Evolutionary conservation across 2,113 vertebrate genomes (phyloP).

Genomic region (Nothoprocta pentlandii): DNA sequence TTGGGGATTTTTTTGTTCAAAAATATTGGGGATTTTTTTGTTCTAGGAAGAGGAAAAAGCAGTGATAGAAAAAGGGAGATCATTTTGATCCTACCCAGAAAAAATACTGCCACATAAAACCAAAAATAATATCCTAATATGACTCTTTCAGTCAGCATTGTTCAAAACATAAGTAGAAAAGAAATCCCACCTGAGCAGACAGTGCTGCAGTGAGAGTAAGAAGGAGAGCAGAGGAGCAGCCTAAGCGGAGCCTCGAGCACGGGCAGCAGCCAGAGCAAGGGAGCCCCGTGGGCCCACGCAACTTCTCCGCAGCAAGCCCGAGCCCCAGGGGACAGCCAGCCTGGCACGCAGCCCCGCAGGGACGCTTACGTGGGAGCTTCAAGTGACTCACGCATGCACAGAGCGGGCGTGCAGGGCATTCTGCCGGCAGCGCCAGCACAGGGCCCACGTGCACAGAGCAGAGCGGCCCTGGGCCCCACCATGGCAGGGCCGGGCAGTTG

Average conservation of each 20-base stretch:
- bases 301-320: rapidly evolving
- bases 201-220: not conserved
- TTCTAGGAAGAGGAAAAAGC: not conserved
- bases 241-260: rapidly evolving
- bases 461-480: rapidly evolving
- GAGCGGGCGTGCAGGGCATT: no score
- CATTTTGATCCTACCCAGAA: rapidly evolving
- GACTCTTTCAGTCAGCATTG: not conserved
- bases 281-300: rapidly evolving
- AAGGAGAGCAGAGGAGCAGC: not conserved
- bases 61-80: not conserved
- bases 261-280: not conserved
- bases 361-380: rapidly evolving
- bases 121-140: not conserved
- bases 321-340: not conserved
- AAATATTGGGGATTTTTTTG: not conserved
- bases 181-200: not conserved
- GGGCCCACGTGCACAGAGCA: rapidly evolving
- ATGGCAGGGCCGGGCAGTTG: not conserved
- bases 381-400: not conserved
- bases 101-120: not conserved
- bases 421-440: not conserved
- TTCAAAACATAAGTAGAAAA: not conserved
- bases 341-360: rapidly evolving
- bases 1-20: not conserved